A percentile compares a stretch with the other conserved stretches of the same genome.
Evolutionary conservation across 2,888 invertebrate species (phyloP).

Genomic region (Mantis religiosa): DNA sequence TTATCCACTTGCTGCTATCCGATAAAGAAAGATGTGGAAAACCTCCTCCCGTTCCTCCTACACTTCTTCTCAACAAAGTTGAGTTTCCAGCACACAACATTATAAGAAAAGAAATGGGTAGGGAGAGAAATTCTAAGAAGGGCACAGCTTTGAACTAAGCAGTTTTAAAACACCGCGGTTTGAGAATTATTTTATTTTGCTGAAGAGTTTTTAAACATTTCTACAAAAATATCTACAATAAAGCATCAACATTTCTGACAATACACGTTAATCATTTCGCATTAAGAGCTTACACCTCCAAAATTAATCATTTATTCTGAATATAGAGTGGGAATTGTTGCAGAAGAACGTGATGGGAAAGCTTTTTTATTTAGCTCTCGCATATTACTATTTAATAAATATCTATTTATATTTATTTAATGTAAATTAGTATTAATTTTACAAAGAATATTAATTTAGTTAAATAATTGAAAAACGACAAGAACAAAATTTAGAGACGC

Average conservation of each 20-base stretch:
- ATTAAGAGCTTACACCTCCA: neutral
- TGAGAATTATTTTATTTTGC: neutral
- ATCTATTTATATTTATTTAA: too few species aligned
- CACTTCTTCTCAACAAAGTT: neutral
- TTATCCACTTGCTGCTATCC: neutral
- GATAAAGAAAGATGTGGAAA: neutral
- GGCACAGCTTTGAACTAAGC: neutral
- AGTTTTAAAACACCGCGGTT: neutral
- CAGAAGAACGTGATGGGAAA: neutral
- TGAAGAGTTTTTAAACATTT: neutral
- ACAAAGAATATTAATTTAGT: too few species aligned
- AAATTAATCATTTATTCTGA: neutral
- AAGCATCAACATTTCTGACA: neutral
- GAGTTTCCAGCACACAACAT: neutral
- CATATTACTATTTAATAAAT: too few species aligned
- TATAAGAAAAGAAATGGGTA: neutral
- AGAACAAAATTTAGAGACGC: too few species aligned
- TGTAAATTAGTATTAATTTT: too few species aligned
- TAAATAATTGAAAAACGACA: too few species aligned
- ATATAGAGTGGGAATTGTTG: neutral
- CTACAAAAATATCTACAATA: neutral
- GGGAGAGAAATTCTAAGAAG: neutral
- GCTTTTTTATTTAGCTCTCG: too few species aligned
- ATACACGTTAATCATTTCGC: neutral
- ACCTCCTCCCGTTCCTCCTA: too few species aligned